Evolutionary conservation across 2,797 vertebrate species (phyloP).

Genomic region (Lindbergichthys nudifrons): DNA sequence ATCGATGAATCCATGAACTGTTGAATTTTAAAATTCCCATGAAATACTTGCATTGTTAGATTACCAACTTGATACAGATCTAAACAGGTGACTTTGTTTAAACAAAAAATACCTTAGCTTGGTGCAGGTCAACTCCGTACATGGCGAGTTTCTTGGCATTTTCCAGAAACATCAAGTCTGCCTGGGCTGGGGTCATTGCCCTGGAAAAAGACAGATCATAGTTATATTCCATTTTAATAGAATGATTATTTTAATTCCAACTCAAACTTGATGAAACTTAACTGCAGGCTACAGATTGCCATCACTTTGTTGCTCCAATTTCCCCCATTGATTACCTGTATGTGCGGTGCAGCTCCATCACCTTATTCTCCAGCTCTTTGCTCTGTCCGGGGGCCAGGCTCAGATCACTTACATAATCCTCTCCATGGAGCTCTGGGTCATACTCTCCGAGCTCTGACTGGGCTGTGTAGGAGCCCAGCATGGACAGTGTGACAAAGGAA

Average conservation of each 20-base stretch:
- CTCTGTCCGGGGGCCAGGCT: constrained; percentile 93
- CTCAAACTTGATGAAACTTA: background rate
- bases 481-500: constrained; percentile 93
- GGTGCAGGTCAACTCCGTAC: constrained; percentile 98
- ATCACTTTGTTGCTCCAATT: background rate
- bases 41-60: background rate
- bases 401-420: constrained; percentile 90
- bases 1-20: background rate
- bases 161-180: constrained; percentile 95
- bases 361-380: constrained; percentile 95
- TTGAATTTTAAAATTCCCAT: background rate
- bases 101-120: constrained; percentile 89
- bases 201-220: constrained; percentile 74
- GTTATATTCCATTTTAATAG: background rate
- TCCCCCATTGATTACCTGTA: constrained; percentile 85
- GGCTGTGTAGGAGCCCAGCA: constrained; percentile 93
- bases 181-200: constrained; percentile 96
- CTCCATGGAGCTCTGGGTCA: constrained; percentile 90
- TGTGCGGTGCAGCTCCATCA: constrained; percentile 94
- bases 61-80: background rate
- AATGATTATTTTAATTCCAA: background rate
- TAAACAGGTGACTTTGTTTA: background rate
- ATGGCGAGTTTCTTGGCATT: constrained; percentile 96
- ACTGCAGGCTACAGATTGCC: background rate
- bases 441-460: constrained; percentile 98